phyloP scores from a whole-genome alignment of 2,113 vertebrate species.

The Dipodomys stephensi region DNA sequence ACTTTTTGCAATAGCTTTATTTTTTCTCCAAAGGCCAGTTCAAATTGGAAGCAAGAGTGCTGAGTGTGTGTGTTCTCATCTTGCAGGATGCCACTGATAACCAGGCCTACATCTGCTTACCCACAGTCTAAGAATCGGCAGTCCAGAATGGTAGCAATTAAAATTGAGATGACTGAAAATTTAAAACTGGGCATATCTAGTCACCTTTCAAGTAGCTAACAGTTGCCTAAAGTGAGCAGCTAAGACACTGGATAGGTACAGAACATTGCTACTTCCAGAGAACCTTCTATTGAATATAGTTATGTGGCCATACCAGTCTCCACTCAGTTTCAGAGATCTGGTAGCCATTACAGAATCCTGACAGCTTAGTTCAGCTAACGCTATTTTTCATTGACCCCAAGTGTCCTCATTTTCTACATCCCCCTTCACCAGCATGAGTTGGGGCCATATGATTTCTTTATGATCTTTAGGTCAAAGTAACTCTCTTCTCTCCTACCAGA shows the following conservation, averaged over 20 bases:
- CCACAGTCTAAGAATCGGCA: neutral
- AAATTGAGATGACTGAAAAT: too few relatives aligned
- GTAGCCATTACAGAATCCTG: neutral
- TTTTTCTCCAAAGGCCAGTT: constrained; percentile 21
- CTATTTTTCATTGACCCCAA: neutral
- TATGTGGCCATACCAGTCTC: neutral
- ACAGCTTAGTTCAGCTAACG: neutral
- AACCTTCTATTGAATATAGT: neutral
- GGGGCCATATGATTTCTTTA: neutral
- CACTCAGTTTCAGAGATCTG: neutral
- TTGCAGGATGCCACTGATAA: neutral
- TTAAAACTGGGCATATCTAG: neutral
- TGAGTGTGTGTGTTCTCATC: neutral
- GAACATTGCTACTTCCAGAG: neutral
- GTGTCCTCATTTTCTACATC: neutral
- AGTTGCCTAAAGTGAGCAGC: neutral
- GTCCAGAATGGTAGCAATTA: neutral
- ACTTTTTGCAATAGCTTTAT: neutral
- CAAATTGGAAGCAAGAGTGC: neutral
- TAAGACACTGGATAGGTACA: neutral
- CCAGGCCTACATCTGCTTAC: neutral
- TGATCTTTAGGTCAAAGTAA: neutral
- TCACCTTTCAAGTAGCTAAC: neutral
- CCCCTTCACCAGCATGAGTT: neutral
- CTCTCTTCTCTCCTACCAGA: neutral